Evolutionary conservation across 2,113 vertebrate genomes (phyloP).

Genomic region (Pycnonotus jocosus): DNA sequence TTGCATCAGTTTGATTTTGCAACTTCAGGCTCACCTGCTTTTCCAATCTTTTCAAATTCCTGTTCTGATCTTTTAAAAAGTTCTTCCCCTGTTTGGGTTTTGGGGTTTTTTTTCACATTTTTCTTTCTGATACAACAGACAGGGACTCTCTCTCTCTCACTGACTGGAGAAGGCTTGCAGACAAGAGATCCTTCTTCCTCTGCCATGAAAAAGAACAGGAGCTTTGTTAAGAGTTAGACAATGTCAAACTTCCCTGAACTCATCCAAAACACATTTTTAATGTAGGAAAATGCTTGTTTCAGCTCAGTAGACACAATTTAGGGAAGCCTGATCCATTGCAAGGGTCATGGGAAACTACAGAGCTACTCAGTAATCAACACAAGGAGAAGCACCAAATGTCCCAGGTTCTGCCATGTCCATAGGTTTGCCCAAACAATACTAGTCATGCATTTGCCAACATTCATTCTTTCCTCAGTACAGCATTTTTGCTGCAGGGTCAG

Average conservation of each 20-base stretch:
- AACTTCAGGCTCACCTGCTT: background rate
- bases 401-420: background rate
- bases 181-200: background rate
- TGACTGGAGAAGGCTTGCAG: background rate
- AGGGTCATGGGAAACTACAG: background rate
- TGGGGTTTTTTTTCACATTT: background rate
- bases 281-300: background rate
- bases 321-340: background rate
- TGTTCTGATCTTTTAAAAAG: background rate
- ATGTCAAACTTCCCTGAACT: background rate
- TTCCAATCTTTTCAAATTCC: background rate
- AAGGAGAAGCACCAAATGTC: background rate
- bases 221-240: background rate
- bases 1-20: background rate
- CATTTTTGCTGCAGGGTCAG: background rate
- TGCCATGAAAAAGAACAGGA: background rate
- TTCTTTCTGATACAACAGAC: background rate
- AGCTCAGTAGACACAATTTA: background rate
- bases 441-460: background rate
- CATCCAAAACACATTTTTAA: background rate
- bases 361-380: background rate
- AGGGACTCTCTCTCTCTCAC: background rate
- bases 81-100: background rate
- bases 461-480: background rate
- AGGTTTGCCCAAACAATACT: slow-evolving; percentile 3